Conservation (phyloP, 2,888 invertebrate species). For the Mellilla xanthometata region DNA sequence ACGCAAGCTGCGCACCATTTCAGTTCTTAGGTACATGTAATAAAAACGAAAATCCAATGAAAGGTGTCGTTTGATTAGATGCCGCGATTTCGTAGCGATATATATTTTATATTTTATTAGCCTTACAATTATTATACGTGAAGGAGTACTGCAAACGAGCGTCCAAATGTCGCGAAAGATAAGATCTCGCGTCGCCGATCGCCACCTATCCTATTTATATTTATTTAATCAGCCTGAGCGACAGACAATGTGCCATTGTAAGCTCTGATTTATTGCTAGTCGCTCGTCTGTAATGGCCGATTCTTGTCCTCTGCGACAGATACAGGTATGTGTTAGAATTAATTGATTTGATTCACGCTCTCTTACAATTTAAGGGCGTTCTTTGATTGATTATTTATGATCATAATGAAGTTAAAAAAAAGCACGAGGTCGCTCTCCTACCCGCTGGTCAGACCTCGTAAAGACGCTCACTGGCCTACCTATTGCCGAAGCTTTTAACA, state of each 20-base stretch:
- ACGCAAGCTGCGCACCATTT: constrained; percentile 32
- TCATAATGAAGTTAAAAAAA: too few species aligned
- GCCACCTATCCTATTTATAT: constrained; percentile 80
- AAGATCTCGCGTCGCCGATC: constrained; percentile 71
- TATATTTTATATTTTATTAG: constrained; percentile 30
- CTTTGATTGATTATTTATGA: constrained; percentile 1
- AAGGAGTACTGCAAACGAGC: constrained; percentile 50
- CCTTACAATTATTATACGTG: constrained; percentile 51
- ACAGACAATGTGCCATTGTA: constrained; percentile 81
- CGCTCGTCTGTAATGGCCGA: constrained; percentile 43
- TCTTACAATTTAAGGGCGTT: constrained; percentile 5
- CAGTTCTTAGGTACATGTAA: constrained; percentile 41
- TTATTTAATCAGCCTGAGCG: constrained; percentile 77
- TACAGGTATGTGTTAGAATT: constrained; percentile 25
- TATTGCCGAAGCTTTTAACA: too few species aligned
- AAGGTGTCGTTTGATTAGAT: constrained; percentile 16
- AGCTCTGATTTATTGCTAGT: constrained; percentile 70
- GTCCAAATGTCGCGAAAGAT: constrained; percentile 67
- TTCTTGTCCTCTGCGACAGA: constrained; percentile 38
- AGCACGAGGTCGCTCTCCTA: too few species aligned
- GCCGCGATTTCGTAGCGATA: constrained; percentile 44
- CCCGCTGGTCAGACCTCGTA: too few species aligned
- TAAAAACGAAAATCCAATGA: constrained; percentile 42
- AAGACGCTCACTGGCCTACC: too few species aligned
- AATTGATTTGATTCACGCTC: constrained; percentile 17